Evolutionary conservation across 2,888 invertebrate species (phyloP).

Genomic region (Galerucella calmariensis): DNA sequence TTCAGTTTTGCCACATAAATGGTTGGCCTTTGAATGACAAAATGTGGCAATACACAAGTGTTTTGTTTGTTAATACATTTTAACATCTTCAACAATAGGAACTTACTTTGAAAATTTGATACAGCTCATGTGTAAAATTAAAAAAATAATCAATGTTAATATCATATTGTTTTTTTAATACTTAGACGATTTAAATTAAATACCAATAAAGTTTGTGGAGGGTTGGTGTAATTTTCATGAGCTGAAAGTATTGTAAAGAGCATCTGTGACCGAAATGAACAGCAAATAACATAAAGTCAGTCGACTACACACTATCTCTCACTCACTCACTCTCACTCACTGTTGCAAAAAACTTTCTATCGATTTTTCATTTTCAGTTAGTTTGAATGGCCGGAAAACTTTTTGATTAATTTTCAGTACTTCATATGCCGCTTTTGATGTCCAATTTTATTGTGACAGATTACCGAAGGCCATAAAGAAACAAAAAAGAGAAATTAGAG

Average conservation of each 20-base stretch:
- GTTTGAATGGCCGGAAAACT: background rate
- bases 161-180: background rate
- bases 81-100: too few relatives aligned
- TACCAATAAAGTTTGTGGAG: background rate
- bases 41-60: too few relatives aligned
- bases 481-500: background rate
- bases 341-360: background rate
- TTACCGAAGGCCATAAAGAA: background rate
- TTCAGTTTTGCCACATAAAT: too few relatives aligned
- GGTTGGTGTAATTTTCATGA: background rate
- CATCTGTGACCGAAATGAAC: background rate
- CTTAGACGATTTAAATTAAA: background rate
- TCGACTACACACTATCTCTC: too few relatives aligned
- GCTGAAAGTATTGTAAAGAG: background rate
- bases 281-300: background rate
- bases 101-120: too few relatives aligned
- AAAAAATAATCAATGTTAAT: too few relatives aligned
- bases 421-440: background rate
- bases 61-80: too few relatives aligned
- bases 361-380: background rate
- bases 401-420: background rate
- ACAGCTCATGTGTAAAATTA: too few relatives aligned
- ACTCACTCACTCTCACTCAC: too few relatives aligned
- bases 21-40: too few relatives aligned
- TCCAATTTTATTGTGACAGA: background rate